phyloP scores from a whole-genome alignment of 92 coral and sea anemone species.

The Palythoa caribaeorum region DNA sequence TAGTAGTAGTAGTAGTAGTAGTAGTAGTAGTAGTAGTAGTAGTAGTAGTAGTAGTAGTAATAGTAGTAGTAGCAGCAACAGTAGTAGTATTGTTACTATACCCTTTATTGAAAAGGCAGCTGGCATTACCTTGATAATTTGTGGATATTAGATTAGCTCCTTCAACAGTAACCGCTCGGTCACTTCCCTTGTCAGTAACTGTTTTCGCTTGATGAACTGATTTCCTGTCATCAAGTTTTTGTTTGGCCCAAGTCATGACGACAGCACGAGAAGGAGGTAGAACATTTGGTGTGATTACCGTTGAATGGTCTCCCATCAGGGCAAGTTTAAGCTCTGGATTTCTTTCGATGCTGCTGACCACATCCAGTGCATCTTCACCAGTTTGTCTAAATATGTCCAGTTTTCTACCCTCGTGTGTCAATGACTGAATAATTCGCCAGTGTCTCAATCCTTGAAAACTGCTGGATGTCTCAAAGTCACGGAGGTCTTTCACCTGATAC shows the following conservation, averaged over 20 bases:
- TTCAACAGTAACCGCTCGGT: background rate
- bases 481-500: conserved; percentile 66
- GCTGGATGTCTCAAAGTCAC: conserved; percentile 75
- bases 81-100: too few species aligned
- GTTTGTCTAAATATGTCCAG: conserved; percentile 59
- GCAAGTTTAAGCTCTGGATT: conserved; percentile 79
- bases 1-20: background rate
- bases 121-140: background rate
- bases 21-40: too few species aligned
- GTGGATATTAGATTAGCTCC: background rate
- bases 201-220: background rate
- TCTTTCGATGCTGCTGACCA: conserved; percentile 57
- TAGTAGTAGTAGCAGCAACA: too few species aligned
- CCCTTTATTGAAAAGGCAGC: background rate
- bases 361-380: conserved; percentile 57
- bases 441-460: conserved; percentile 76
- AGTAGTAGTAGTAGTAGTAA: too few species aligned
- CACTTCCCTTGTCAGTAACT: background rate
- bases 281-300: conserved; percentile 78
- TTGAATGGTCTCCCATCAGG: conserved; percentile 75
- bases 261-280: conserved; percentile 74
- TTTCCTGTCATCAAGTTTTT: conserved; percentile 43
- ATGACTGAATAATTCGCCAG: conserved; percentile 72
- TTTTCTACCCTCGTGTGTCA: conserved; percentile 61
- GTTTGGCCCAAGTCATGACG: conserved; percentile 78